Evolutionary conservation across 1,140 invertebrate species (phyloP).

Genomic region (Tachypleus tridentatus): DNA sequence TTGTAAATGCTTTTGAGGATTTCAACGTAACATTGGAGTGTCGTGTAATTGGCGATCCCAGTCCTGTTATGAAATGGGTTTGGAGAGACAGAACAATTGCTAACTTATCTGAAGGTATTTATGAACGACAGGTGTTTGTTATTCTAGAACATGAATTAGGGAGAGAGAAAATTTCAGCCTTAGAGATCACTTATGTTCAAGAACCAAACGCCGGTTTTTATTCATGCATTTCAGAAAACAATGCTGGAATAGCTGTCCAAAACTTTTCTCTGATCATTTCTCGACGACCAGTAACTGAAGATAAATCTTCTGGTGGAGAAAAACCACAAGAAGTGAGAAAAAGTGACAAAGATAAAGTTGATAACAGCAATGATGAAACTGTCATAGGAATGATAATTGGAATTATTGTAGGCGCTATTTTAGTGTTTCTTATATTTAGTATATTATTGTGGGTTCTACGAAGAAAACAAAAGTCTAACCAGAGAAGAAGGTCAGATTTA

Average conservation of each 20-base stretch:
- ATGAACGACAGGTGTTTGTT: conserved; percentile 60
- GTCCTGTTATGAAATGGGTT: conserved; percentile 69
- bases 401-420: conserved; percentile 43
- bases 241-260: conserved; percentile 56
- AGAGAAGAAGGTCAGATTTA: conserved; percentile 12
- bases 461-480: conserved; percentile 9
- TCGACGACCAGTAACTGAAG: conserved; percentile 58
- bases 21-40: conserved; percentile 77
- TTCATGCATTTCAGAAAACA: conserved; percentile 62
- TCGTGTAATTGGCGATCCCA: conserved; percentile 59
- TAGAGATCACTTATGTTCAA: conserved; percentile 75
- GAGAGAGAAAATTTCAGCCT: conserved; percentile 55
- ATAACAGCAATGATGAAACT: conserved; percentile 55
- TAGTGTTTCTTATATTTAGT: conserved; percentile 60
- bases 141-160: conserved; percentile 57
- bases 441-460: conserved; percentile 41
- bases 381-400: conserved; percentile 71
- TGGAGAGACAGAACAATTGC: conserved; percentile 64
- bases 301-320: conserved; percentile 28
- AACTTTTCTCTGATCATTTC: conserved; percentile 59
- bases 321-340: conserved; percentile 21
- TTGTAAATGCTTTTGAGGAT: conserved; percentile 62
- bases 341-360: conserved; percentile 10
- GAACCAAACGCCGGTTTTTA: conserved; percentile 79
- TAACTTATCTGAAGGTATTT: conserved; percentile 55